Percentiles rank a stretch among this genome's conserved stretches.
Evolutionary conservation across 2,888 invertebrate species (phyloP).

Genomic region (Atherix ibis): DNA sequence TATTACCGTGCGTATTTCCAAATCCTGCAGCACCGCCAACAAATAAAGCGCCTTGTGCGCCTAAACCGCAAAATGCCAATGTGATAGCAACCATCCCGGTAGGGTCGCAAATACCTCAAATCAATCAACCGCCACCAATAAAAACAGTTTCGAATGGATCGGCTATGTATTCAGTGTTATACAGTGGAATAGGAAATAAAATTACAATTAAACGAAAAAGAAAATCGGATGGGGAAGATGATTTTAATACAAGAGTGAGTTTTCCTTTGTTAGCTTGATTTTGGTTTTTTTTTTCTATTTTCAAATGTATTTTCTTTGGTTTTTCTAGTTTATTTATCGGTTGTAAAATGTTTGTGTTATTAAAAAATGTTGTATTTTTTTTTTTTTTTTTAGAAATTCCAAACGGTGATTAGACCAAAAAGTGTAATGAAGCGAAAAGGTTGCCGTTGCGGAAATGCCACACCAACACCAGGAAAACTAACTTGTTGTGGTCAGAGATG

Average conservation of each 20-base stretch:
- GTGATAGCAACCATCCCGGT: slow-evolving; percentile 8
- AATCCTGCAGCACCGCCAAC: slow-evolving; percentile 38
- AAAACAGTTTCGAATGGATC: slow-evolving; percentile 39
- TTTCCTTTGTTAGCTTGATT: background rate
- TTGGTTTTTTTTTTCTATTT: slow-evolving; percentile 1
- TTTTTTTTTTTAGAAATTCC: slow-evolving; percentile 6
- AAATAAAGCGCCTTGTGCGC: slow-evolving; percentile 11
- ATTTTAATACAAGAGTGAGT: slow-evolving; percentile 28
- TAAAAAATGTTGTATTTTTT: slow-evolving; percentile 10
- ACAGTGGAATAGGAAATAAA: slow-evolving; percentile 66
- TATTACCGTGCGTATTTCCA: slow-evolving; percentile 56
- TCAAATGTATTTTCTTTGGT: background rate
- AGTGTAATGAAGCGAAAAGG: slow-evolving; percentile 44
- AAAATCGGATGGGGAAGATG: slow-evolving; percentile 47
- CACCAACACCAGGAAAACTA: slow-evolving; percentile 72
- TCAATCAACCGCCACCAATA: slow-evolving; percentile 19
- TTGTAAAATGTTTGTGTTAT: too few species aligned
- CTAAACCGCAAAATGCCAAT: slow-evolving; percentile 8
- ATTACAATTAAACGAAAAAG: slow-evolving; percentile 71
- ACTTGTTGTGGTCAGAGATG: slow-evolving; percentile 90
- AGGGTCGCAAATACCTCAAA: slow-evolving; percentile 11
- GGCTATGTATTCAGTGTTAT: slow-evolving; percentile 61
- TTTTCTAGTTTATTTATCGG: slow-evolving; percentile 1
- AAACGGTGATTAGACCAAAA: slow-evolving; percentile 11
- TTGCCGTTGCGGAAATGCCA: slow-evolving; percentile 83